A percentile compares a stretch with the other conserved stretches of the same genome.
Conservation (phyloP, 2,888 invertebrate species). For the Caenorhabditis sinica region DNA sequence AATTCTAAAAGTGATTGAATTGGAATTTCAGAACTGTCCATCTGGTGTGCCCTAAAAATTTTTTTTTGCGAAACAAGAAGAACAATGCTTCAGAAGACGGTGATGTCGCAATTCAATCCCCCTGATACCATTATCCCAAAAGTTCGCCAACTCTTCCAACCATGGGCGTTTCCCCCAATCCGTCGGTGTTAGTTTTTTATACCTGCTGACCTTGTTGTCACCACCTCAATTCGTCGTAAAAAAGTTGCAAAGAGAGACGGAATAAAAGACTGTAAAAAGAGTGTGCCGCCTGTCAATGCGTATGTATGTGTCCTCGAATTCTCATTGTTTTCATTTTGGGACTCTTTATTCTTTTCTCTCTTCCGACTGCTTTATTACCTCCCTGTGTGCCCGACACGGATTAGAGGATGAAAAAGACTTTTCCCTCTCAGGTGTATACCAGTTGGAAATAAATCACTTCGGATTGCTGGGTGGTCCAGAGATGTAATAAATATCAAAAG, state of each 20-base stretch:
- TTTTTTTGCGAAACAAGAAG: no score
- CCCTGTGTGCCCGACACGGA: constrained; percentile 36
- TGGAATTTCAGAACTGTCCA: no score
- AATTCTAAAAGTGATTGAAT: no score
- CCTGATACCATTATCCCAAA: not conserved
- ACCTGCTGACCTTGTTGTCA: constrained; percentile 38
- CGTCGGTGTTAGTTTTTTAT: constrained; percentile 13
- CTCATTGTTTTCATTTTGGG: constrained; percentile 54
- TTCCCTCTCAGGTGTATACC: not conserved
- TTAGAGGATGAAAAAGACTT: constrained; percentile 27
- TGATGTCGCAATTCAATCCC: not conserved
- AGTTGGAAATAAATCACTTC: constrained; percentile 36
- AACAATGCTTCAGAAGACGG: no score
- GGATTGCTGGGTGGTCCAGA: constrained; percentile 11
- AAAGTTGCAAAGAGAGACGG: constrained; percentile 36
- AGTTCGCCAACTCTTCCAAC: not conserved
- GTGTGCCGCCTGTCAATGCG: constrained; percentile 39
- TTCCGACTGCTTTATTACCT: constrained; percentile 31
- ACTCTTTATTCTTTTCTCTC: constrained; percentile 12
- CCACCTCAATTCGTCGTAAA: constrained; percentile 57
- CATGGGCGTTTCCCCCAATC: constrained; percentile 21
- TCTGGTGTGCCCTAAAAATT: no score
- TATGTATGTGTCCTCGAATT: constrained; percentile 26
- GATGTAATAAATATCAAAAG: constrained; percentile 27
- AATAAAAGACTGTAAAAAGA: constrained; percentile 38